These are phyloP conservation scores for Benthosema pterotum DNA, from an alignment of 2,797 vertebrate species.

Conservation along the genomic window DNA sequence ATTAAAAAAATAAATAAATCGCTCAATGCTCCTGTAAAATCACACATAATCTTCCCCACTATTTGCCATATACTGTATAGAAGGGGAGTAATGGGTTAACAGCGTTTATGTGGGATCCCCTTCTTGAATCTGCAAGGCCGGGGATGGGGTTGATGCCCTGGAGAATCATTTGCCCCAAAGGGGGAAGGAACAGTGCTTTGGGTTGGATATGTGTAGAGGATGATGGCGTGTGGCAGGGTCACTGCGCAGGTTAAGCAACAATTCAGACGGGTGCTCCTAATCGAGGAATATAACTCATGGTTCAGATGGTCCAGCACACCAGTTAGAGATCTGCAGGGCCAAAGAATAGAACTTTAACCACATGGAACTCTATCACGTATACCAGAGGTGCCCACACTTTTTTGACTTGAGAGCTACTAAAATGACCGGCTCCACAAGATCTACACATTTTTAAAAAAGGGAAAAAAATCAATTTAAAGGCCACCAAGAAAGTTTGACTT, in stretches of 20 bases:
- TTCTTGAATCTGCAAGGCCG: constrained; percentile 62
- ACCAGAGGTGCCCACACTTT: no score
- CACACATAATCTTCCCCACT: no score
- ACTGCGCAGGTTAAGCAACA: constrained; percentile 83
- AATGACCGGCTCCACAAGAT: no score
- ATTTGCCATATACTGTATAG: neutral
- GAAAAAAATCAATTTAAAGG: no score
- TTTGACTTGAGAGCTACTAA: no score
- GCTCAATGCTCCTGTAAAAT: no score
- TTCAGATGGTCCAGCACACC: constrained; percentile 59
- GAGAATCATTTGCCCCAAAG: constrained; percentile 68
- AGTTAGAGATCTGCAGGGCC: constrained; percentile 53
- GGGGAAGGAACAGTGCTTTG: constrained; percentile 61
- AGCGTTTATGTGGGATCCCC: constrained; percentile 76
- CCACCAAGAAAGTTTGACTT: no score
- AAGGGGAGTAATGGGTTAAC: constrained; percentile 41
- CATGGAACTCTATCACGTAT: no score
- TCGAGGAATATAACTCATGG: constrained; percentile 59
- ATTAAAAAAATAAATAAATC: no score
- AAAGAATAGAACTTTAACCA: constrained; percentile 52
- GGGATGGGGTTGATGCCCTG: constrained; percentile 69
- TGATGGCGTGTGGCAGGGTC: constrained; percentile 82
- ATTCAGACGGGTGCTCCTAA: constrained; percentile 78
- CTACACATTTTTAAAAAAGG: no score
- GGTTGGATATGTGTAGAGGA: constrained; percentile 61